phyloP scores from a whole-genome alignment of 1,140 invertebrate species.

The Cydia pomonella region DNA sequence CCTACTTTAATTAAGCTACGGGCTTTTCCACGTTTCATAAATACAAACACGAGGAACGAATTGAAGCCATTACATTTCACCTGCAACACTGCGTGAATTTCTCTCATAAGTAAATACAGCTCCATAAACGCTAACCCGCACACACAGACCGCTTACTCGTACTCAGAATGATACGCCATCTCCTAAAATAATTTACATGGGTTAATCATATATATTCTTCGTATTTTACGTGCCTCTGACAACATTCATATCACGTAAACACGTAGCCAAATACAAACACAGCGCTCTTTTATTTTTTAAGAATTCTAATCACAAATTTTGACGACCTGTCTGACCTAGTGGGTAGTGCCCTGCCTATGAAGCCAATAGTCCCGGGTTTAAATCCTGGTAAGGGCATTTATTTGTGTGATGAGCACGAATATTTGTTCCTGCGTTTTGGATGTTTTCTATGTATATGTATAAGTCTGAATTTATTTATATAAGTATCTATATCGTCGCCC shows the following conservation, averaged over 20 bases:
- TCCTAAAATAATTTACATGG: constrained; percentile 6
- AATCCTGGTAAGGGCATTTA: too few species aligned
- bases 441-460: too few species aligned
- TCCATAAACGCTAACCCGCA: neutral
- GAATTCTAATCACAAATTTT: neutral
- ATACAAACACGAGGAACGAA: neutral
- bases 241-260: constrained; percentile 24
- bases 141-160: neutral
- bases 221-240: neutral
- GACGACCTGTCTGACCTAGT: too few species aligned
- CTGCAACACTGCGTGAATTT: neutral
- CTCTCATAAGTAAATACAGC: neutral
- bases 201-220: constrained; percentile 27
- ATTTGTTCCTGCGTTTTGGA: too few species aligned
- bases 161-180: neutral
- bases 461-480: too few species aligned
- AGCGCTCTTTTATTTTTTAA: neutral
- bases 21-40: neutral
- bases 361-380: too few species aligned
- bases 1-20: neutral
- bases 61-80: constrained; percentile 6
- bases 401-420: too few species aligned
- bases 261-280: constrained; percentile 20
- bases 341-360: too few species aligned
- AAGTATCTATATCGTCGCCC: too few species aligned